These are phyloP conservation scores for Forbesichthys papilliferus DNA, from an alignment of 2,113 vertebrate genomes.

Conservation along the genomic window DNA sequence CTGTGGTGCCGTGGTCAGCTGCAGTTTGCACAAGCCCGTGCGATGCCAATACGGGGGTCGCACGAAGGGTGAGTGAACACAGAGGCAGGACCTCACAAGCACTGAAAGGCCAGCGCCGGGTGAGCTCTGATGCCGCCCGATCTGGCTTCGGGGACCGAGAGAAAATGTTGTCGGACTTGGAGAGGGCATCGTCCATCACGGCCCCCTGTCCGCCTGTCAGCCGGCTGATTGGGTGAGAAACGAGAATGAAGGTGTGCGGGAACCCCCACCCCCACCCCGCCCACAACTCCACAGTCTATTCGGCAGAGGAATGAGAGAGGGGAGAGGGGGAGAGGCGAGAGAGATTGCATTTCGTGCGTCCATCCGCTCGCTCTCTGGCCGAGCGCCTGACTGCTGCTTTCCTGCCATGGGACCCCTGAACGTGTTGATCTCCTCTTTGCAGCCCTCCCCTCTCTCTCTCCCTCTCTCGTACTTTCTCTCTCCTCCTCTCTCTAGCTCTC, in stretches of 20 bases:
- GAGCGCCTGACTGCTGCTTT: slow-evolving; percentile 46
- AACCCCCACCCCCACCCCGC: too few species aligned
- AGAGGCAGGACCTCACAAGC: slow-evolving; percentile 75
- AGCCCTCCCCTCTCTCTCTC: slow-evolving; percentile 45
- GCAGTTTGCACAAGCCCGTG: slow-evolving; percentile 70
- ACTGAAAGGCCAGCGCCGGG: slow-evolving; percentile 62
- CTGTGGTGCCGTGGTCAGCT: slow-evolving; percentile 67
- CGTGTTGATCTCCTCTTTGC: slow-evolving; percentile 29
- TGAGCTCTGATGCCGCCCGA: slow-evolving; percentile 62
- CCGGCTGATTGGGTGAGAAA: slow-evolving; percentile 67
- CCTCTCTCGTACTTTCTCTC: slow-evolving; percentile 31
- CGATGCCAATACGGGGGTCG: slow-evolving; percentile 65
- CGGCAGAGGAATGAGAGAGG: slow-evolving; percentile 55
- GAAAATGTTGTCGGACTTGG: slow-evolving; percentile 82
- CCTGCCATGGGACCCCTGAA: slow-evolving; percentile 47
- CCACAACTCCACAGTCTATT: slow-evolving; percentile 44
- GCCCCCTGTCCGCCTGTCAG: slow-evolving; percentile 70
- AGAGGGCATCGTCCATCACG: slow-evolving; percentile 78
- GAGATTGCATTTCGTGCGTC: slow-evolving; percentile 33
- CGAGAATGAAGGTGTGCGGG: slow-evolving; percentile 39
- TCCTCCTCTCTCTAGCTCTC: background rate
- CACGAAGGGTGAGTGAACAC: slow-evolving; percentile 74
- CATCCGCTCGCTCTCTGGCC: slow-evolving; percentile 39
- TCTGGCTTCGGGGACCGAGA: slow-evolving; percentile 75
- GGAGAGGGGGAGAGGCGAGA: background rate